Conservation (phyloP, 2,113 vertebrate species). For the Nycticryphes semicollaris region DNA sequence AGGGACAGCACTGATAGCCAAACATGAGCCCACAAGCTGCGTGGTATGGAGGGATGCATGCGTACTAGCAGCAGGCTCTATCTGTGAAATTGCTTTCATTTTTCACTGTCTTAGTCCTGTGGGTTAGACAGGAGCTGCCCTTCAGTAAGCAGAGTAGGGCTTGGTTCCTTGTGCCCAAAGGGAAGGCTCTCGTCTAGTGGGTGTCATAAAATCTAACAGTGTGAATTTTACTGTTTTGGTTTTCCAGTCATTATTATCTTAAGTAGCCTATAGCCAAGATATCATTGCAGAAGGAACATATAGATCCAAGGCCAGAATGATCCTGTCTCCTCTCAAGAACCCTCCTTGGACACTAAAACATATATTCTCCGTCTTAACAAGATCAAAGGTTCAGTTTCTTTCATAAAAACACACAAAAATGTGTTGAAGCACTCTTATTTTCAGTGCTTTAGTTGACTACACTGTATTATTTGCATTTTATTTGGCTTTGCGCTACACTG, state of each 20-base stretch:
- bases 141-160: not conserved
- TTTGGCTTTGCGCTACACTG: not conserved
- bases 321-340: not conserved
- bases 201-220: not conserved
- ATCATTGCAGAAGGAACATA: not conserved
- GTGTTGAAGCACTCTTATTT: not conserved
- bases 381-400: not conserved
- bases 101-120: not conserved
- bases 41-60: not conserved
- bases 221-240: not conserved
- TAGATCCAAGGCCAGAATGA: not conserved
- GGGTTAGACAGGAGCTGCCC: not conserved
- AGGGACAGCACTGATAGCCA: not conserved
- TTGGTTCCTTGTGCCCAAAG: not conserved
- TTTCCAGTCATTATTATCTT: not conserved
- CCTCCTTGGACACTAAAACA: not conserved
- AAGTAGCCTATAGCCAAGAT: not conserved
- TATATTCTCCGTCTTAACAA: not conserved
- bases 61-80: not conserved
- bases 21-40: accelerated
- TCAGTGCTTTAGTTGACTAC: not conserved
- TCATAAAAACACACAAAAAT: not conserved
- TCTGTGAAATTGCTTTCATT: not conserved
- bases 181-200: not conserved
- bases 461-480: not conserved